phyloP scores from a whole-genome alignment of 1,140 invertebrate species.

The Plutomurus gul region DNA sequence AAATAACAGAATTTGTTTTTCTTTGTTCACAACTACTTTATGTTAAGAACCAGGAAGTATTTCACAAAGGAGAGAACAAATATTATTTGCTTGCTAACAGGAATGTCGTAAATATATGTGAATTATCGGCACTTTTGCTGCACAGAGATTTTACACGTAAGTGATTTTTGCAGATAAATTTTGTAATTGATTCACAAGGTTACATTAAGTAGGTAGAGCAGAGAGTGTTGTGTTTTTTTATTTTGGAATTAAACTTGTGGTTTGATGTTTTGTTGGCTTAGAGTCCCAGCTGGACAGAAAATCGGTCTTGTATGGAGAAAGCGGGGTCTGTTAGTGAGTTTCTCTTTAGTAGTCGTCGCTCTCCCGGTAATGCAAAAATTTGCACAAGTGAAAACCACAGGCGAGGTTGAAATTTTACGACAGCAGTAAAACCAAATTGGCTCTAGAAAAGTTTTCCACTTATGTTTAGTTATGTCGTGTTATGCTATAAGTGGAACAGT shows the following conservation, averaged over 20 bases:
- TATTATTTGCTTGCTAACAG: no score
- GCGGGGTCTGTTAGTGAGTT: background rate
- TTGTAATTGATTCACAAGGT: background rate
- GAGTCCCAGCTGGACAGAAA: constrained; percentile 13
- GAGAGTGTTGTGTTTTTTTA: background rate
- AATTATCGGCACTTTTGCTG: no score
- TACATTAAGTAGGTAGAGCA: background rate
- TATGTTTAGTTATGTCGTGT: constrained; percentile 25
- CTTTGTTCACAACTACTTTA: no score
- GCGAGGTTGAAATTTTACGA: constrained; percentile 31
- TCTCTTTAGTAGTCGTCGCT: background rate
- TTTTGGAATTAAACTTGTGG: background rate
- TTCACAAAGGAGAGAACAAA: no score
- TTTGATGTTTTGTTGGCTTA: constrained; percentile 6
- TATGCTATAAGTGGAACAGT: constrained; percentile 8
- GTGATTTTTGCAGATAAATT: background rate
- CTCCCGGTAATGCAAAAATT: constrained; percentile 5
- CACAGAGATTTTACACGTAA: no score
- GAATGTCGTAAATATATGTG: no score
- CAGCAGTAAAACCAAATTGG: constrained; percentile 35
- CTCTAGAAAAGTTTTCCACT: constrained; percentile 32
- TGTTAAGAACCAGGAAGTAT: no score
- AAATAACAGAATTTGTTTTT: no score
- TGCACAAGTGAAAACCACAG: constrained; percentile 24
- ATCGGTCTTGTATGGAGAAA: background rate